Conservation (phyloP, 2,888 invertebrate genomes). For the Anoncus sp. region DNA sequence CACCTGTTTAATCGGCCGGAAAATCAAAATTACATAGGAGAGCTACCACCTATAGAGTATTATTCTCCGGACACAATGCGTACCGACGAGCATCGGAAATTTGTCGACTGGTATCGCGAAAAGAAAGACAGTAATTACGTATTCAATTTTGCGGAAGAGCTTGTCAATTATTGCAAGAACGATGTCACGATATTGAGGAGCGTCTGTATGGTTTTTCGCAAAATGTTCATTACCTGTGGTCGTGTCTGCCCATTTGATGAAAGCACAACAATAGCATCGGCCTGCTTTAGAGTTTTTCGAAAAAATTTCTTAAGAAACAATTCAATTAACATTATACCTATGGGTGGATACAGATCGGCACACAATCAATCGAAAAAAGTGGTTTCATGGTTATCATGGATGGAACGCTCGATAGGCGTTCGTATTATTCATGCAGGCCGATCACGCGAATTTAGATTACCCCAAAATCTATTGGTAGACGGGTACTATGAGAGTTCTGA, state of each 20-base stretch:
- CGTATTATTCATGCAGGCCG: slow-evolving; percentile 41
- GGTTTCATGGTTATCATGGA: slow-evolving; percentile 36
- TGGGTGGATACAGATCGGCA: slow-evolving; percentile 32
- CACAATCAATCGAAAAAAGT: slow-evolving; percentile 49
- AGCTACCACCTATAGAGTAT: not conserved
- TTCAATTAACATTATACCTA: slow-evolving; percentile 32
- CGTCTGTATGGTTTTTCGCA: slow-evolving; percentile 44
- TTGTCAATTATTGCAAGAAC: not conserved
- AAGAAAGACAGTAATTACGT: not conserved
- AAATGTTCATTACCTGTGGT: slow-evolving; percentile 63
- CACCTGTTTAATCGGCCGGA: slow-evolving; percentile 68
- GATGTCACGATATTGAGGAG: not conserved
- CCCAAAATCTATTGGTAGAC: slow-evolving; percentile 35
- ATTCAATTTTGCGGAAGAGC: not conserved
- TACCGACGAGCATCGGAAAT: not conserved
- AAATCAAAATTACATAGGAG: slow-evolving; percentile 51
- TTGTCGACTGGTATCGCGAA: not conserved
- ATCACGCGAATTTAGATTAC: slow-evolving; percentile 23
- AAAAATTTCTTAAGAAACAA: slow-evolving; percentile 28
- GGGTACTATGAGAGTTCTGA: slow-evolving; percentile 36
- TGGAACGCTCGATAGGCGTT: slow-evolving; percentile 25
- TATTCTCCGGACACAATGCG: not conserved
- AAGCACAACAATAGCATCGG: slow-evolving; percentile 57
- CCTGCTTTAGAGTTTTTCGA: slow-evolving; percentile 45
- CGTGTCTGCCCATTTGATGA: slow-evolving; percentile 72